Conservation (phyloP, 2,797 vertebrate species). For the Microtus californicus region DNA sequence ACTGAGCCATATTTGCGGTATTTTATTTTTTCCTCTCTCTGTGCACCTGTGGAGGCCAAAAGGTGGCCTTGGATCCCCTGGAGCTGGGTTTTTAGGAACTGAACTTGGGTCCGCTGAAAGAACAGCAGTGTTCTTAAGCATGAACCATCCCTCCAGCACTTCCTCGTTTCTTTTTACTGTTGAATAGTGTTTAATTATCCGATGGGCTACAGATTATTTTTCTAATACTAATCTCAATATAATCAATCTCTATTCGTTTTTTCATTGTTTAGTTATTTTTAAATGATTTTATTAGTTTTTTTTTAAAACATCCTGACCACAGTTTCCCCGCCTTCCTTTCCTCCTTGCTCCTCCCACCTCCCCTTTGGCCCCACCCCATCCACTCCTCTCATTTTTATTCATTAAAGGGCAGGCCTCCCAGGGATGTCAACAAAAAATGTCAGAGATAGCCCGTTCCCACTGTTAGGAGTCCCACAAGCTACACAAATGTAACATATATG, state of each 20-base stretch:
- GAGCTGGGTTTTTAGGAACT: not conserved
- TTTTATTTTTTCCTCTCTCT: not conserved
- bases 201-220: not conserved
- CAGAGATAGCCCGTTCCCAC: not conserved
- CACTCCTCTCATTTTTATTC: not conserved
- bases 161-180: not conserved
- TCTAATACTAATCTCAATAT: not conserved
- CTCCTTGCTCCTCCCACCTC: not conserved
- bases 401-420: not conserved
- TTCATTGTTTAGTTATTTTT: not conserved
- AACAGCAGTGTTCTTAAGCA: not conserved
- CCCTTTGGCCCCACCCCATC: not conserved
- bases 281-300: too few relatives aligned
- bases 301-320: too few relatives aligned
- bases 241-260: not conserved
- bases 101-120: not conserved
- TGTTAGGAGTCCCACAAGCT: not conserved
- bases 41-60: not conserved
- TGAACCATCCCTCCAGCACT: not conserved
- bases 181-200: not conserved
- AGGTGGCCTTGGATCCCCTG: not conserved
- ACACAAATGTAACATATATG: not conserved
- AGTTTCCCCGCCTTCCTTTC: not conserved
- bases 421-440: not conserved
- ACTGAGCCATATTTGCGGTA: not conserved